A percentile compares a stretch with the other conserved stretches of the same genome.
Conservation (phyloP, 2,888 invertebrate genomes). For the Nomada goodeniana region DNA sequence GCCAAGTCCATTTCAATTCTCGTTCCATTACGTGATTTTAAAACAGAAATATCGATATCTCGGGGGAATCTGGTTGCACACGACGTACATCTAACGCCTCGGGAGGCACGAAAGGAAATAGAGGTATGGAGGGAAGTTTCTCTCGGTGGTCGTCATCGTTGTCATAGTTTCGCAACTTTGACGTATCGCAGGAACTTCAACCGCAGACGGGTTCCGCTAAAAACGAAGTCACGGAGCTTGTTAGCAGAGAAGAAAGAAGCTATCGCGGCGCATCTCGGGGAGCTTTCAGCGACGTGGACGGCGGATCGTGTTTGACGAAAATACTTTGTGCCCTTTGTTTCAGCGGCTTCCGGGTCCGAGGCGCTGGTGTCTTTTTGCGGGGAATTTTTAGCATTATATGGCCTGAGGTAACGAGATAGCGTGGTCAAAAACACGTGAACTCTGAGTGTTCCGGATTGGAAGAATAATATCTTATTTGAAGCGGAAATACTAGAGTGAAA, state of each 20-base stretch:
- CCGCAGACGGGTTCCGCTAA: not conserved
- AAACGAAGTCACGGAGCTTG: not conserved
- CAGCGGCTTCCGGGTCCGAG: not conserved
- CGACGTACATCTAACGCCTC: not conserved
- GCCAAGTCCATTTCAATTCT: conserved; percentile 27
- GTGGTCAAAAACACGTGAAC: not conserved
- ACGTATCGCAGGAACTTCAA: conserved; percentile 5
- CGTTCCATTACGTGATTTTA: conserved; percentile 1
- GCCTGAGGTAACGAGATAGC: not conserved
- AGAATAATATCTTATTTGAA: not conserved
- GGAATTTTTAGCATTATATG: not conserved
- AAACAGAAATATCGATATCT: not conserved
- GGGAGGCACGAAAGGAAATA: not conserved
- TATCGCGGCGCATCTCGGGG: not conserved
- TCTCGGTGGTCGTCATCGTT: not conserved
- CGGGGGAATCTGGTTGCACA: not conserved
- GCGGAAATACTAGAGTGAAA: too few species aligned
- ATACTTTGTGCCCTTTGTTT: not conserved
- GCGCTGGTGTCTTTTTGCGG: not conserved
- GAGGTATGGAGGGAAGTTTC: not conserved
- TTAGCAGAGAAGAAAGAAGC: not conserved
- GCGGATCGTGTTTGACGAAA: not conserved
- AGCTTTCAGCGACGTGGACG: not conserved
- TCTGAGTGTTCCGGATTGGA: not conserved
- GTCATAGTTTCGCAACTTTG: not conserved